A percentile compares a stretch with the other conserved stretches of the same genome.
Evolutionary conservation across 2,797 vertebrate genomes (phyloP).

Genomic region (Scyliorhinus canicula): DNA sequence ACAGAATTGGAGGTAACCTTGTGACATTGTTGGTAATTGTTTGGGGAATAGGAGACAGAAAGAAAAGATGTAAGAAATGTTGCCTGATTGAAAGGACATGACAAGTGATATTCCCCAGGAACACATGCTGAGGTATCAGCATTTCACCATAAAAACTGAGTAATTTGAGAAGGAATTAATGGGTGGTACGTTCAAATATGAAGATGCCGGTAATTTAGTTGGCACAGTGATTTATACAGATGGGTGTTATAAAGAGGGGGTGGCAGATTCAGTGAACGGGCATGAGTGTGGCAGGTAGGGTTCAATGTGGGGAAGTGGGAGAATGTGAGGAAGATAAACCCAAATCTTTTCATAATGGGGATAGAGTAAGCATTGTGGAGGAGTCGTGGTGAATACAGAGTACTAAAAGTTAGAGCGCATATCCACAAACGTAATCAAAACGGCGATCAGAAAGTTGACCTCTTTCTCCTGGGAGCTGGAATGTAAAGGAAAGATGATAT

Average conservation of each 20-base stretch:
- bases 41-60: background rate
- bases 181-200: background rate
- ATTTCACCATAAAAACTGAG: background rate
- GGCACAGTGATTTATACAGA: background rate
- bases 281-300: background rate
- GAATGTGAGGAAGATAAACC: background rate
- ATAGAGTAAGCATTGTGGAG: background rate
- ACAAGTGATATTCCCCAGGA: background rate
- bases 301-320: background rate
- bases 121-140: background rate
- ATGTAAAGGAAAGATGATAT: background rate
- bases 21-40: background rate
- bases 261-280: background rate
- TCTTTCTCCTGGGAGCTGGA: background rate
- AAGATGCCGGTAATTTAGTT: background rate
- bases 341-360: background rate
- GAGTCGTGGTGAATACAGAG: background rate
- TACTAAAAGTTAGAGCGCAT: background rate
- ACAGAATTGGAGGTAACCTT: background rate
- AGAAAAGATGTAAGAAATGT: background rate
- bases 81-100: background rate
- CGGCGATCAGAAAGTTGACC: background rate
- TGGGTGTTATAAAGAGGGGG: background rate
- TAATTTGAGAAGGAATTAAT: background rate
- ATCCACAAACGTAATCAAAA: background rate